A percentile compares a stretch with the other conserved stretches of the same genome.
Conservation (phyloP, 2,113 vertebrate genomes). For the Callospermophilus lateralis region DNA sequence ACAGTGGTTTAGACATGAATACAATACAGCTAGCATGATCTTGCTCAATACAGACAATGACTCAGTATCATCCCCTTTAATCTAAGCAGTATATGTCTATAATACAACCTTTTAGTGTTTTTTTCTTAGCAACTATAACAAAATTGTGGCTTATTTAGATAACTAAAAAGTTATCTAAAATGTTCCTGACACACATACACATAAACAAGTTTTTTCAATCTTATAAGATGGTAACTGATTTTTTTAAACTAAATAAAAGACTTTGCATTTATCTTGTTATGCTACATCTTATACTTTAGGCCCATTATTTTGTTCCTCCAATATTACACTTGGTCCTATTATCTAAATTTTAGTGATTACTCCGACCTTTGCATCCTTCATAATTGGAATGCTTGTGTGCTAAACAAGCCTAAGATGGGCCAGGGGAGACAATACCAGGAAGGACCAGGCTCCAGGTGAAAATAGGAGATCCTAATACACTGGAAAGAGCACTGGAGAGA, state of each 20-base stretch:
- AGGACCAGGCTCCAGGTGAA: not conserved
- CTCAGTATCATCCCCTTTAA: not conserved
- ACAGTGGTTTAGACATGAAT: not conserved
- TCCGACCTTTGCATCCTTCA: not conserved
- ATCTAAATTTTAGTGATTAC: not conserved
- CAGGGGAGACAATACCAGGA: not conserved
- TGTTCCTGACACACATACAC: not conserved
- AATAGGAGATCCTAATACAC: not conserved
- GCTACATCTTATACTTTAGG: not conserved
- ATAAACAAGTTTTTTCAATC: not conserved
- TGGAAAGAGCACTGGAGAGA: not conserved
- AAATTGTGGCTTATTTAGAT: not conserved
- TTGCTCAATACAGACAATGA: not conserved
- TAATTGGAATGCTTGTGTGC: not conserved
- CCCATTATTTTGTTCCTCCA: not conserved
- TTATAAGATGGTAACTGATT: not conserved
- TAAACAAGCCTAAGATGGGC: not conserved
- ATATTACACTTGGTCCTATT: conserved; percentile 10
- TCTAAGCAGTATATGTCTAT: not conserved
- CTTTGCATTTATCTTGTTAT: not conserved
- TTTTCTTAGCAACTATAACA: not conserved
- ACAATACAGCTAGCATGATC: not conserved
- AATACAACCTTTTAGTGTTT: not conserved
- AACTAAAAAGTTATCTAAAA: not conserved
- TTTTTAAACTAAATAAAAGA: conserved; percentile 48